Evolutionary conservation across 2,113 vertebrate genomes (phyloP).

Genomic region (Microcebus ravelobensis): DNA sequence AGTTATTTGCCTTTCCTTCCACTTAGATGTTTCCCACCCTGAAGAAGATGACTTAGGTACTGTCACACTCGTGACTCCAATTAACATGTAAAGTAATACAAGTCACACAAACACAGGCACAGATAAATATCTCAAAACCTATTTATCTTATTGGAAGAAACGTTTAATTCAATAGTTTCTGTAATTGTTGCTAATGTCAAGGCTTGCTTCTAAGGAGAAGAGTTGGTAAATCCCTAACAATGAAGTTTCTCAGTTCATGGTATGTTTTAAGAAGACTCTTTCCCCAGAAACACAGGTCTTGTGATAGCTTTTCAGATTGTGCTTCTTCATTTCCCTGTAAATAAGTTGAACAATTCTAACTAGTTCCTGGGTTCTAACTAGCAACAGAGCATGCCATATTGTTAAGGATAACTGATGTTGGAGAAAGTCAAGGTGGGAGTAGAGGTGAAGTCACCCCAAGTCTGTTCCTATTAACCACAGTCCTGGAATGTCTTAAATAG

Average conservation of each 20-base stretch:
- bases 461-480: not conserved
- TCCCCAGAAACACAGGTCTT: not conserved
- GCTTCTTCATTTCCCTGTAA: not conserved
- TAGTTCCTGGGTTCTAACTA: not conserved
- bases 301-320: not conserved
- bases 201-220: not conserved
- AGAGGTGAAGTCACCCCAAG: not conserved
- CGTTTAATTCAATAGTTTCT: not conserved
- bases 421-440: not conserved
- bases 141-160: conserved; percentile 5
- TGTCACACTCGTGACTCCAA: not conserved
- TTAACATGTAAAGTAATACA: not conserved
- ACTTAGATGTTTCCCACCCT: not conserved
- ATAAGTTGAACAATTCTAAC: not conserved
- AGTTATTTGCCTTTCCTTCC: not conserved
- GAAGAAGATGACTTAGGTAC: not conserved
- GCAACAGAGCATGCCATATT: not conserved
- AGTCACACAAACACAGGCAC: not conserved
- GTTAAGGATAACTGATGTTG: not conserved
- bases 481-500: not conserved
- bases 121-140: not conserved
- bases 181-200: not conserved
- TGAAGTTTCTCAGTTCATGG: not conserved
- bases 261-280: not conserved
- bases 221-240: not conserved